phyloP scores from a whole-genome alignment of 2,113 vertebrate species.

The Ploceus nigricollis region DNA sequence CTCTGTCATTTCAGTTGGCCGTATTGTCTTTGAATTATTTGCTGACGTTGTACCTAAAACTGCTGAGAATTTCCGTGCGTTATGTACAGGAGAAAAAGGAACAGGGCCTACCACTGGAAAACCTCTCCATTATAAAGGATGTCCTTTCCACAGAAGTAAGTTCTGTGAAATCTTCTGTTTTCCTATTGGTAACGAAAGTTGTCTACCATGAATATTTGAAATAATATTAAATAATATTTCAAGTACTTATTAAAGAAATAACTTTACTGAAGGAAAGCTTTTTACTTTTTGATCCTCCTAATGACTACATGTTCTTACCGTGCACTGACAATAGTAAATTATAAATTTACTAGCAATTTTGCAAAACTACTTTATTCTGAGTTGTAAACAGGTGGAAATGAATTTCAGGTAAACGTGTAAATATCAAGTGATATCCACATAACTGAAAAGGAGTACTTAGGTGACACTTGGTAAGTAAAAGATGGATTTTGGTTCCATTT shows the following conservation, averaged over 20 bases:
- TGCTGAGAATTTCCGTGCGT: constrained; percentile 92
- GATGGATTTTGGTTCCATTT: background rate
- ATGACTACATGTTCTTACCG: background rate
- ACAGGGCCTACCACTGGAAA: constrained; percentile 86
- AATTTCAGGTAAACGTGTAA: background rate
- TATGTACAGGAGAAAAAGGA: constrained; percentile 96
- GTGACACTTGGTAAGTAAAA: background rate
- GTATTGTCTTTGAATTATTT: constrained; percentile 91
- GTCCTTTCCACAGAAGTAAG: constrained; percentile 95
- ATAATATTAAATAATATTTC: background rate
- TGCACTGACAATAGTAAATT: background rate
- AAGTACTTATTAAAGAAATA: background rate
- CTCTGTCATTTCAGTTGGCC: constrained; percentile 77
- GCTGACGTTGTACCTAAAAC: constrained; percentile 92
- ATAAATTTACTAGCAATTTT: background rate
- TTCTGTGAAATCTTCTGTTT: background rate
- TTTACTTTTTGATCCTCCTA: background rate
- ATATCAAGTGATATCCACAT: background rate
- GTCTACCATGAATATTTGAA: background rate
- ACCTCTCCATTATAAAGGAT: constrained; percentile 94
- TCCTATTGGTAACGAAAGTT: background rate
- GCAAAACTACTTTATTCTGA: background rate
- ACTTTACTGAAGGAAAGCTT: background rate
- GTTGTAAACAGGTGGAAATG: background rate
- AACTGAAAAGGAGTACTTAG: background rate